A percentile compares a stretch with the other conserved stretches of the same genome.
phyloP scores from a whole-genome alignment of 2,797 vertebrate species.

The Sebastes ruberrimus region DNA sequence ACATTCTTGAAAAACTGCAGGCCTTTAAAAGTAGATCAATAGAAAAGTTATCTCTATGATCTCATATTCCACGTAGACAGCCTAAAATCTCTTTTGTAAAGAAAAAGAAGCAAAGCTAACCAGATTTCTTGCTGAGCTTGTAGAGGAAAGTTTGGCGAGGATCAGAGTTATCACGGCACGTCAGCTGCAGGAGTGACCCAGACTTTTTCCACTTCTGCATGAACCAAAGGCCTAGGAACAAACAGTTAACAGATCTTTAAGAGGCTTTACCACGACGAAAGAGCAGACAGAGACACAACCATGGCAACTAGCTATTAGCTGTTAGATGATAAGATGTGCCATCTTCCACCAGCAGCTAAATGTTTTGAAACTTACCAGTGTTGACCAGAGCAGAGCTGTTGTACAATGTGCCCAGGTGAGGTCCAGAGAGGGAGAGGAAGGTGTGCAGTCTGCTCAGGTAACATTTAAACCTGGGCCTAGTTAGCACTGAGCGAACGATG shows the following conservation, averaged over 20 bases:
- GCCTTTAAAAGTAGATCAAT: slow-evolving; percentile 78
- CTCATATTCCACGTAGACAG: background rate
- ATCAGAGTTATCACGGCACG: slow-evolving; percentile 97
- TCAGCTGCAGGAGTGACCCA: slow-evolving; percentile 94
- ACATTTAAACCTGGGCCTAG: slow-evolving; percentile 95
- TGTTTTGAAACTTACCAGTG: slow-evolving; percentile 85
- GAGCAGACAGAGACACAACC: background rate
- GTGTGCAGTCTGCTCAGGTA: slow-evolving; percentile 96
- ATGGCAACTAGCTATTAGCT: background rate
- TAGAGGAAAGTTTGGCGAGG: slow-evolving; percentile 98
- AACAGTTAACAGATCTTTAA: slow-evolving; percentile 6
- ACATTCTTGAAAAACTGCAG: slow-evolving; percentile 98
- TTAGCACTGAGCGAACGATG: slow-evolving; percentile 97
- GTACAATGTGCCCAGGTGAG: slow-evolving; percentile 97
- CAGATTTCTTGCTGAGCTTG: slow-evolving; percentile 98
- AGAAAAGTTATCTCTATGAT: background rate
- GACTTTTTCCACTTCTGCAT: slow-evolving; percentile 99
- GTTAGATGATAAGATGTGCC: background rate
- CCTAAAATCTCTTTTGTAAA: background rate
- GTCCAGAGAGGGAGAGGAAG: slow-evolving; percentile 97
- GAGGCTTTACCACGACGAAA: background rate
- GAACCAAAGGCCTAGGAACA: slow-evolving; percentile 93
- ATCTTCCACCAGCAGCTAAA: background rate
- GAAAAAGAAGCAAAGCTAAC: slow-evolving; percentile 71
- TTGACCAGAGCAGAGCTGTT: slow-evolving; percentile 99